phyloP scores from a whole-genome alignment of 2,888 invertebrate genomes.

The Sussaba pulchella region DNA sequence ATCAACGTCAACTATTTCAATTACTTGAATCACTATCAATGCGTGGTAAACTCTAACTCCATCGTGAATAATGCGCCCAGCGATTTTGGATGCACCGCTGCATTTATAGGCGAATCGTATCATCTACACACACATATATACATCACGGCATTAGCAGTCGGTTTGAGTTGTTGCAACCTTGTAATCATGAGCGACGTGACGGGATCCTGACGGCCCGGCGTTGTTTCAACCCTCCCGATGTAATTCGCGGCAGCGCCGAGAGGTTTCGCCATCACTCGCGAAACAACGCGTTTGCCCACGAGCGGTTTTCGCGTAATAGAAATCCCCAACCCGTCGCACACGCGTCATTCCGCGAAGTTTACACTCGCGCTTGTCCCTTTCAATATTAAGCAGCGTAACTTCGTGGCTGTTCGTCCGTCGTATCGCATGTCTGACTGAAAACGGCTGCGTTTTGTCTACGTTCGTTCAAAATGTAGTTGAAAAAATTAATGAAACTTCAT shows the following conservation, averaged over 20 bases:
- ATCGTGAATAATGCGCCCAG: slow-evolving; percentile 12
- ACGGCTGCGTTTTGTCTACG: background rate
- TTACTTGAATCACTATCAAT: background rate
- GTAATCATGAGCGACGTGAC: slow-evolving; percentile 64
- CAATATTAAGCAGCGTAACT: slow-evolving; percentile 24
- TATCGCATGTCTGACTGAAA: background rate
- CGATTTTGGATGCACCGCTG: slow-evolving; percentile 3
- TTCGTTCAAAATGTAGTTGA: background rate
- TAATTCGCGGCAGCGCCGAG: slow-evolving; percentile 42
- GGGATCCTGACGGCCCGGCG: slow-evolving; percentile 35
- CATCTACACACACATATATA: no score
- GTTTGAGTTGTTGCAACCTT: slow-evolving; percentile 40
- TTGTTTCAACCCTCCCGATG: slow-evolving; percentile 42
- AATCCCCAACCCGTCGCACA: slow-evolving; percentile 56
- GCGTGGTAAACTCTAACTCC: background rate
- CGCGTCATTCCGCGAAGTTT: slow-evolving; percentile 15
- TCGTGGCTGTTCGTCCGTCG: background rate
- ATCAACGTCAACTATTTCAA: no score
- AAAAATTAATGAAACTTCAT: no score
- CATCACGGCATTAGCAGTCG: slow-evolving; percentile 20
- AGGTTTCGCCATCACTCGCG: slow-evolving; percentile 55
- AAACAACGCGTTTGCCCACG: slow-evolving; percentile 47
- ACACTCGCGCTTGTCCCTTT: slow-evolving; percentile 43
- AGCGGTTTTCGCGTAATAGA: slow-evolving; percentile 60
- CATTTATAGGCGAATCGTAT: background rate